Conservation (phyloP, 2,797 vertebrate species). For the Lacerta bilineata region DNA sequence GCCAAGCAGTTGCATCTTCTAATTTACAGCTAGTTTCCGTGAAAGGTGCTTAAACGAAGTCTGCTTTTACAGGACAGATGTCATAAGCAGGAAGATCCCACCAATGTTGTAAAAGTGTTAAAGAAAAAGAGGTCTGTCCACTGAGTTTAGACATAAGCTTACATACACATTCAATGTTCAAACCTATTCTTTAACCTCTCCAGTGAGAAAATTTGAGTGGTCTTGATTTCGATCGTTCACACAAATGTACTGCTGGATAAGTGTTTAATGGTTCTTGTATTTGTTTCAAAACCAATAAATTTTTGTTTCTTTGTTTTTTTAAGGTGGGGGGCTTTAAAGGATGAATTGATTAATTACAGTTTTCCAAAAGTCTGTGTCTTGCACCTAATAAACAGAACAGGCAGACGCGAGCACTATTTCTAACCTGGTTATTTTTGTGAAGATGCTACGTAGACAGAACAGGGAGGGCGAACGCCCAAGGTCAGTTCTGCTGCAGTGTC, state of each 20-base stretch:
- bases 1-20: slow-evolving; percentile 82
- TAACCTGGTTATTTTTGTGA: slow-evolving; percentile 54
- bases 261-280: too few species aligned
- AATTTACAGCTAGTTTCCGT: slow-evolving; percentile 80
- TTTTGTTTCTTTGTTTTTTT: background rate
- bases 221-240: too few species aligned
- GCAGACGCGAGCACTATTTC: slow-evolving; percentile 65
- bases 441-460: slow-evolving; percentile 43
- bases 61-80: slow-evolving; percentile 79
- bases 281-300: too few species aligned
- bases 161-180: too few species aligned
- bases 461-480: slow-evolving; percentile 14
- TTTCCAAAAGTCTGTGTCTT: slow-evolving; percentile 73
- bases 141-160: too few species aligned
- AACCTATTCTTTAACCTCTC: too few species aligned
- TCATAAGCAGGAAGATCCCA: slow-evolving; percentile 76
- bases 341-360: slow-evolving; percentile 77
- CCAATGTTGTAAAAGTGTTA: slow-evolving; percentile 72
- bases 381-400: slow-evolving; percentile 67
- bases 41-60: slow-evolving; percentile 80
- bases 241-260: too few species aligned
- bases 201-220: too few species aligned
- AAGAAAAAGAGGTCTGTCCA: slow-evolving; percentile 26
- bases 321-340: background rate
- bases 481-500: slow-evolving; percentile 37